Evolutionary conservation across 35 echinoderm and acorn worm genomes (phyloP).

Genomic region (Acanthaster planci): DNA sequence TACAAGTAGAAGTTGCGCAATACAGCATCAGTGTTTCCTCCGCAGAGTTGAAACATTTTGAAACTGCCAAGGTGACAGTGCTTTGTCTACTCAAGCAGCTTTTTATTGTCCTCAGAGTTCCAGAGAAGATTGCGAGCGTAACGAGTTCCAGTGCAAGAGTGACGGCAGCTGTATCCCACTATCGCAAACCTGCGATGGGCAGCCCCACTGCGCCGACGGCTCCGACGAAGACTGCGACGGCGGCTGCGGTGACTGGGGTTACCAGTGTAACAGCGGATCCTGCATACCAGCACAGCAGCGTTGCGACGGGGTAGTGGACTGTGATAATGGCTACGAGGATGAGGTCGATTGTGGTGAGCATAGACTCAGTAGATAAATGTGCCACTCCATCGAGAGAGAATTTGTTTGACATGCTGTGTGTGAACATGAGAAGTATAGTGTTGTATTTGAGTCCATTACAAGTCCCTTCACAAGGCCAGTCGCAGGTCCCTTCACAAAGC

Average conservation of each 20-base stretch:
- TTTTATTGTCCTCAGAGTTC: neutral
- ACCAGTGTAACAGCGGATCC: neutral
- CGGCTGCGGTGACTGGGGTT: slow-evolving; percentile 19
- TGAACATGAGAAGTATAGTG: too few relatives aligned
- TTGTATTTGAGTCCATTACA: too few relatives aligned
- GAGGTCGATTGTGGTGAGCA: neutral
- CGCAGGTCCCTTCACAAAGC: too few relatives aligned
- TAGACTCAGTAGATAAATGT: too few relatives aligned
- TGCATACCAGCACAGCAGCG: neutral
- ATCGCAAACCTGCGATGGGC: neutral
- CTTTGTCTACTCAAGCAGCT: too few relatives aligned
- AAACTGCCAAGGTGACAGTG: too few relatives aligned
- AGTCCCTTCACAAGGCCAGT: too few relatives aligned
- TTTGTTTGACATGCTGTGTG: too few relatives aligned
- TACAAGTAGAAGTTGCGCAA: too few relatives aligned
- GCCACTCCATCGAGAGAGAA: too few relatives aligned
- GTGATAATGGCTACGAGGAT: neutral
- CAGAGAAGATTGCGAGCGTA: neutral
- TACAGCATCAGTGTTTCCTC: neutral
- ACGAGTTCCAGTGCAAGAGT: neutral
- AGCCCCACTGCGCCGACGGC: slow-evolving; percentile 15
- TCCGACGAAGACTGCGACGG: slow-evolving; percentile 30
- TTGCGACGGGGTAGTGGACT: neutral
- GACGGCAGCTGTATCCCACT: slow-evolving; percentile 4
- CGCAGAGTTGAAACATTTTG: neutral